Percentiles rank a stretch among this genome's conserved stretches.
phyloP scores from a whole-genome alignment of 2,888 invertebrate genomes.

The Adineta ricciae region DNA sequence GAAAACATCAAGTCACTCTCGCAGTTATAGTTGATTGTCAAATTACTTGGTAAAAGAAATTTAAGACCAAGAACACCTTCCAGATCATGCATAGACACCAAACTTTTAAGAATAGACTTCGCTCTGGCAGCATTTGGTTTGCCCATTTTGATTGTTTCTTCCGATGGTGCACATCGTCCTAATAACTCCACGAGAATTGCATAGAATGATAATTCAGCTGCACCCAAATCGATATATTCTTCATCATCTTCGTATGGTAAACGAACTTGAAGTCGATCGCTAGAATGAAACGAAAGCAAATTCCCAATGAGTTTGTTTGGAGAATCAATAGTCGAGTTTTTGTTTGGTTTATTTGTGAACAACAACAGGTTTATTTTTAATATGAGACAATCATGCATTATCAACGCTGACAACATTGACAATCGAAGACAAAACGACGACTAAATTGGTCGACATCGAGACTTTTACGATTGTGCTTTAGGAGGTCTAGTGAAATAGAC shows the following conservation, averaged over 20 bases:
- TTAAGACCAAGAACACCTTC: constrained; percentile 86
- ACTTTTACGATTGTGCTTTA: no score
- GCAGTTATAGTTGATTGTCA: no score
- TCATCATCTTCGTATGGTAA: constrained; percentile 87
- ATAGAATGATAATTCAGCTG: constrained; percentile 93
- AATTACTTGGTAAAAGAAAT: constrained; percentile 65
- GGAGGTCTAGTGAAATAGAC: not conserved
- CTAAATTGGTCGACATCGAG: not conserved
- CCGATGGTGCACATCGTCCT: constrained; percentile 59
- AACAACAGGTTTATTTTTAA: not conserved
- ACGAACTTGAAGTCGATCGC: constrained; percentile 22
- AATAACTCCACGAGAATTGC: constrained; percentile 91
- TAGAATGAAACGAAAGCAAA: not conserved
- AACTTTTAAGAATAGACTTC: constrained; percentile 84
- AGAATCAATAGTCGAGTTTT: not conserved
- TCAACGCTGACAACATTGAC: not conserved
- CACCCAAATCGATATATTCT: constrained; percentile 97
- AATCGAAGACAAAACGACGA: not conserved
- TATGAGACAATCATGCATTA: not conserved
- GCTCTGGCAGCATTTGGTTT: constrained; percentile 95
- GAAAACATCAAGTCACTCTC: no score
- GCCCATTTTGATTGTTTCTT: constrained; percentile 57
- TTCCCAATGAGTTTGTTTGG: not conserved
- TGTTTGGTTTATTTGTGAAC: not conserved
- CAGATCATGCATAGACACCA: constrained; percentile 91